These are phyloP conservation scores for Standfussiana lucernea DNA, from an alignment of 2,888 invertebrate species.

Conservation along the genomic window DNA sequence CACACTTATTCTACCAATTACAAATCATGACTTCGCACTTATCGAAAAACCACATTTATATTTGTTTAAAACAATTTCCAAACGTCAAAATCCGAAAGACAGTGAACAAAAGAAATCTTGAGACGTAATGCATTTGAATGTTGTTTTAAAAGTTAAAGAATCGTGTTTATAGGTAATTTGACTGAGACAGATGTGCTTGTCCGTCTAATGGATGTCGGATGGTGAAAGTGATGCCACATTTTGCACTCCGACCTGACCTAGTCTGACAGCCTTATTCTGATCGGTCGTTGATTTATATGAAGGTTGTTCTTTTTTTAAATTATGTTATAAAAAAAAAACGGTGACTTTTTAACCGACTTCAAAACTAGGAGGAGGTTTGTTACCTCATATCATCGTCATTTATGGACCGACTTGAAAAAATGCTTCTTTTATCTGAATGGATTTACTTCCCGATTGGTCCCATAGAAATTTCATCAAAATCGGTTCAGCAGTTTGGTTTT, in stretches of 20 bases:
- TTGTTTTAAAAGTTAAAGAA: slow-evolving; percentile 78
- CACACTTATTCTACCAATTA: slow-evolving; percentile 41
- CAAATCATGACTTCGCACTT: slow-evolving; percentile 54
- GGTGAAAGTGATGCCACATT: slow-evolving; percentile 84
- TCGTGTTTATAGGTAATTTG: slow-evolving; percentile 83
- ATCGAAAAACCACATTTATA: slow-evolving; percentile 25
- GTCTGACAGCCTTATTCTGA: slow-evolving; percentile 62
- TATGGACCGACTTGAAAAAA: no score
- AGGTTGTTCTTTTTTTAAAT: neutral
- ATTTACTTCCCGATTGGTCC: no score
- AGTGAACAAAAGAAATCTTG: slow-evolving; percentile 67
- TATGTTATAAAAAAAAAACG: no score
- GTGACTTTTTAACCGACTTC: no score
- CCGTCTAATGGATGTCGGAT: slow-evolving; percentile 81
- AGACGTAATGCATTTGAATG: slow-evolving; percentile 64
- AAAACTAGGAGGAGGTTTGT: no score
- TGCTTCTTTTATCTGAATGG: no score
- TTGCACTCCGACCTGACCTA: slow-evolving; percentile 83
- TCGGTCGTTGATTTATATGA: neutral
- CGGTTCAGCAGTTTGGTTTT: no score
- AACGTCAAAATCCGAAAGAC: slow-evolving; percentile 24
- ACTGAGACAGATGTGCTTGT: slow-evolving; percentile 83
- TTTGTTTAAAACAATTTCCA: slow-evolving; percentile 47
- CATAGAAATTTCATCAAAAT: no score
- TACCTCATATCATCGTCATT: no score